Conservation (phyloP, 2,113 vertebrate species). For the Hydropotes inermis region DNA sequence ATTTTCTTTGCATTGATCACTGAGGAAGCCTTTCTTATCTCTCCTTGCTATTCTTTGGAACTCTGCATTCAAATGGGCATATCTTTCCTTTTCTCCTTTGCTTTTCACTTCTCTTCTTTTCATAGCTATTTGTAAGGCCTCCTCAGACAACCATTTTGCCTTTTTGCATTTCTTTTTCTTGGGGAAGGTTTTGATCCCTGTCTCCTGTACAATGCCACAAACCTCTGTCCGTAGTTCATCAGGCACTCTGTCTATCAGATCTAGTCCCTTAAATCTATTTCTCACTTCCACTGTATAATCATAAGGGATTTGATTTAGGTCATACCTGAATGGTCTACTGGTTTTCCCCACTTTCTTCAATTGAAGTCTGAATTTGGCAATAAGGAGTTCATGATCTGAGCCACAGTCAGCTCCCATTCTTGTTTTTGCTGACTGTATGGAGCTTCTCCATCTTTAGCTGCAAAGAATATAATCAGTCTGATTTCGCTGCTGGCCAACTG, state of each 20-base stretch:
- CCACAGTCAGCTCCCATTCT: not conserved
- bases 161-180: not conserved
- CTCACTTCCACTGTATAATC: not conserved
- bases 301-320: not conserved
- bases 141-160: not conserved
- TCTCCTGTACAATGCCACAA: not conserved
- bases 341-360: not conserved
- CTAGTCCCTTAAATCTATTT: not conserved
- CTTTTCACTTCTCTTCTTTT: not conserved
- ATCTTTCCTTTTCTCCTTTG: not conserved
- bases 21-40: not conserved
- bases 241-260: not conserved
- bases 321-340: not conserved
- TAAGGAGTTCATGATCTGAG: not conserved
- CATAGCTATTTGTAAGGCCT: not conserved
- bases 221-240: not conserved
- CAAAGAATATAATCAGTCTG: not conserved
- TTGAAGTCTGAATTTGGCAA: not conserved
- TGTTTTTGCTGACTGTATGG: not conserved
- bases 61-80: not conserved
- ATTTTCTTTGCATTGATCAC: fast-evolving
- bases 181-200: not conserved
- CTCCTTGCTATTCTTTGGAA: not conserved
- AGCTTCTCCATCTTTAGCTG: not conserved
- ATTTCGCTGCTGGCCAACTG: not conserved